These are phyloP conservation scores for Lepilemur septentrionalis DNA, from an alignment of 2,797 vertebrate genomes.

Conservation along the genomic window DNA sequence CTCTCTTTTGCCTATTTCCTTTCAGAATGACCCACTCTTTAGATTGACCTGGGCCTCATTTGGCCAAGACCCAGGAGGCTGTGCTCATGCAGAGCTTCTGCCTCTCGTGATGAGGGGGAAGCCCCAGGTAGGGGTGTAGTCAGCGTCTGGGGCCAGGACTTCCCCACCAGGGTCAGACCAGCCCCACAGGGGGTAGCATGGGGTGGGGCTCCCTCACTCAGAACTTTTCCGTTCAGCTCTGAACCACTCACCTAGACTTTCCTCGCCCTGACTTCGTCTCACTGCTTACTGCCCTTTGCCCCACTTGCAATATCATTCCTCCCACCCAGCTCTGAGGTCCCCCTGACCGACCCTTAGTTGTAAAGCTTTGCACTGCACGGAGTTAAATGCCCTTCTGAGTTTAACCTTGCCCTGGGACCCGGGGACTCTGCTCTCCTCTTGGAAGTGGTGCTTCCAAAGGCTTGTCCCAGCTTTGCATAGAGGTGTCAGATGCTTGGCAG, in stretches of 20 bases:
- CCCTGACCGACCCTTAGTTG: not conserved
- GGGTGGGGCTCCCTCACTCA: not conserved
- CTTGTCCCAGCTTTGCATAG: not conserved
- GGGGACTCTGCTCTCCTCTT: rapidly evolving
- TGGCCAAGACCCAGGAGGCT: not conserved
- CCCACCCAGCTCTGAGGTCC: not conserved
- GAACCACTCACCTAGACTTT: too few relatives aligned
- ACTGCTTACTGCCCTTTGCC: not conserved
- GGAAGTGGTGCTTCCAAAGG: not conserved
- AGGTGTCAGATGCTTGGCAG: not conserved
- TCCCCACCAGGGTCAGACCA: not conserved
- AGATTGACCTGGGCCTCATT: not conserved
- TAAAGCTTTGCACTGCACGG: rapidly evolving
- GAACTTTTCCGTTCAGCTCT: not conserved
- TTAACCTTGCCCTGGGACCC: not conserved
- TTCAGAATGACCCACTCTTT: not conserved
- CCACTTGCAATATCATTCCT: not conserved
- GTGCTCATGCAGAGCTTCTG: not conserved
- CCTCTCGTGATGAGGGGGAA: not conserved
- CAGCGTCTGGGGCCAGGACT: not conserved
- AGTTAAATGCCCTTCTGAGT: not conserved
- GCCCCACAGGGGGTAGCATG: not conserved
- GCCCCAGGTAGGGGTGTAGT: not conserved
- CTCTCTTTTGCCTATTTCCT: not conserved
- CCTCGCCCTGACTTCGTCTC: not conserved